phyloP scores from a whole-genome alignment of 2,113 vertebrate genomes.

The Orycteropus afer region DNA sequence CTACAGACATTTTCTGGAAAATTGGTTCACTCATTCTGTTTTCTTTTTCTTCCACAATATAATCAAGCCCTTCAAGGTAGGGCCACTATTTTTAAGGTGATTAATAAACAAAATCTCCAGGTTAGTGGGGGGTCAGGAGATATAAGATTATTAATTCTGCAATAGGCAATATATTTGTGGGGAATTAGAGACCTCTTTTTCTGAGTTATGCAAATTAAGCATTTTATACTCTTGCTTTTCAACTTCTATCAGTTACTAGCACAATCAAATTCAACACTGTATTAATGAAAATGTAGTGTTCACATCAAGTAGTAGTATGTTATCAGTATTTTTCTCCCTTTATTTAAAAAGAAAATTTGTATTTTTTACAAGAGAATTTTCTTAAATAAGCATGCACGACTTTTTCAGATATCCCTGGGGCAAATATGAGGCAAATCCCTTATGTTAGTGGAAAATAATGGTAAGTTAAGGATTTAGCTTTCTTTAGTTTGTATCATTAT shows the following conservation, averaged over 20 bases:
- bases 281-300: slow-evolving; percentile 12
- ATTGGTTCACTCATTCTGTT: not conserved
- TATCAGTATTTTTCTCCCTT: not conserved
- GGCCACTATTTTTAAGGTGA: not conserved
- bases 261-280: not conserved
- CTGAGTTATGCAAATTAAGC: not conserved
- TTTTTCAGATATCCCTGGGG: not conserved
- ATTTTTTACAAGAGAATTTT: not conserved
- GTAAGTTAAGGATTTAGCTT: not conserved
- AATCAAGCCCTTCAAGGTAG: not conserved
- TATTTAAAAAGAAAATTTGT: not conserved
- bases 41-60: not conserved
- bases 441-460: not conserved
- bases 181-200: not conserved
- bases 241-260: not conserved
- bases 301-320: not conserved
- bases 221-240: not conserved
- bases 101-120: not conserved
- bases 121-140: not conserved
- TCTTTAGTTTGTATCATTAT: not conserved
- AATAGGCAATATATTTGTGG: not conserved
- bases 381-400: not conserved
- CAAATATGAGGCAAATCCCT: not conserved
- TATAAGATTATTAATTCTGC: not conserved
- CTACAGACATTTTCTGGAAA: not conserved